Percentiles rank a stretch among this genome's conserved stretches.
Conservation (phyloP, 2,113 vertebrate species). For the Melanerpes aurifrons region DNA sequence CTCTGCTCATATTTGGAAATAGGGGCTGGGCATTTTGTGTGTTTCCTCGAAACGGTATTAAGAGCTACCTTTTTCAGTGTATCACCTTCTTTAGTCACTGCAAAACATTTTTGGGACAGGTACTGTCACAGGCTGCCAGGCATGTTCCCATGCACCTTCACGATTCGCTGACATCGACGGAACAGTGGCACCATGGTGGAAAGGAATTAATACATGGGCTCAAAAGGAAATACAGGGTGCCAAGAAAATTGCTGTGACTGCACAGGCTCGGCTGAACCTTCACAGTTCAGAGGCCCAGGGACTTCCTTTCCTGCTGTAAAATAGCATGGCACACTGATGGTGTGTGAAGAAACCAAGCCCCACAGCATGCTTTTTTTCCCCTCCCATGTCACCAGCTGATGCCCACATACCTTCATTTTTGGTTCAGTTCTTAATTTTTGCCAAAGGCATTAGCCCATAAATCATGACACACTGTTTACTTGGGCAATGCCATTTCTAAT, state of each 20-base stretch:
- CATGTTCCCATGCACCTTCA: constrained; percentile 17
- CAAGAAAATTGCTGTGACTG: constrained; percentile 24
- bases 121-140: not conserved
- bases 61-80: not conserved
- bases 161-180: not conserved
- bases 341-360: not conserved
- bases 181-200: constrained; percentile 43
- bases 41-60: constrained; percentile 57
- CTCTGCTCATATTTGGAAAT: constrained; percentile 8
- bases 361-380: not conserved
- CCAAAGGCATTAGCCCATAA: not conserved
- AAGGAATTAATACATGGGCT: constrained; percentile 34
- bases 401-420: not conserved
- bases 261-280: not conserved
- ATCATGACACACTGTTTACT: not conserved
- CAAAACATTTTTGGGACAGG: constrained; percentile 55
- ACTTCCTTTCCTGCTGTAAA: not conserved
- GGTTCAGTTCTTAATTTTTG: not conserved
- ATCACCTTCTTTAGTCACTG: constrained; percentile 28
- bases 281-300: not conserved
- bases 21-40: not conserved
- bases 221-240: not conserved
- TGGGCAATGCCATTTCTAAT: not conserved
- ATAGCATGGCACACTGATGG: not conserved
- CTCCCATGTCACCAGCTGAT: not conserved